These are phyloP conservation scores for Damaliscus lunatus DNA, from an alignment of 2,113 vertebrate genomes.

Conservation along the genomic window DNA sequence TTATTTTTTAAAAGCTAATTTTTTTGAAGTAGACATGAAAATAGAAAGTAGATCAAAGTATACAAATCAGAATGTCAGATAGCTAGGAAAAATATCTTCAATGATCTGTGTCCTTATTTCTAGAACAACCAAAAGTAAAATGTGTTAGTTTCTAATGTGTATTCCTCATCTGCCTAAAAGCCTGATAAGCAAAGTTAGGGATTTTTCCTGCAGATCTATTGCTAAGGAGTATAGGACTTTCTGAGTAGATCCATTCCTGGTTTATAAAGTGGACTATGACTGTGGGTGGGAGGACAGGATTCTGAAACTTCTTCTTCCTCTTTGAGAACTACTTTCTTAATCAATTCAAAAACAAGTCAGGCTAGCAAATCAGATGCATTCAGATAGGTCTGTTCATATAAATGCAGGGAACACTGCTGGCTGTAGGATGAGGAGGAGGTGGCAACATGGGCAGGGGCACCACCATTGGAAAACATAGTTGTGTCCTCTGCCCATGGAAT, in stretches of 20 bases:
- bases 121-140: not conserved
- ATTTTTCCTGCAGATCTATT: not conserved
- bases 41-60: not conserved
- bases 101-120: not conserved
- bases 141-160: not conserved
- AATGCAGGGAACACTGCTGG: not conserved
- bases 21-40: not conserved
- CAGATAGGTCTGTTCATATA: not conserved
- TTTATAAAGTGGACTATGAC: not conserved
- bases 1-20: not conserved
- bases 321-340: not conserved
- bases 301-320: not conserved
- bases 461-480: not conserved
- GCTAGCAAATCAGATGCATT: not conserved
- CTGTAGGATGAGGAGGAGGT: not conserved
- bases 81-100: not conserved
- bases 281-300: not conserved
- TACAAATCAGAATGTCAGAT: not conserved
- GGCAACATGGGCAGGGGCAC: not conserved
- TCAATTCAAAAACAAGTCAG: not conserved
- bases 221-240: not conserved
- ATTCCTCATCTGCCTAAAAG: not conserved
- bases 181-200: not conserved
- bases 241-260: not conserved
- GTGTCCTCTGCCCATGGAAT: not conserved